phyloP scores from a whole-genome alignment of 2,888 invertebrate genomes.

The Heliconius hortense region DNA sequence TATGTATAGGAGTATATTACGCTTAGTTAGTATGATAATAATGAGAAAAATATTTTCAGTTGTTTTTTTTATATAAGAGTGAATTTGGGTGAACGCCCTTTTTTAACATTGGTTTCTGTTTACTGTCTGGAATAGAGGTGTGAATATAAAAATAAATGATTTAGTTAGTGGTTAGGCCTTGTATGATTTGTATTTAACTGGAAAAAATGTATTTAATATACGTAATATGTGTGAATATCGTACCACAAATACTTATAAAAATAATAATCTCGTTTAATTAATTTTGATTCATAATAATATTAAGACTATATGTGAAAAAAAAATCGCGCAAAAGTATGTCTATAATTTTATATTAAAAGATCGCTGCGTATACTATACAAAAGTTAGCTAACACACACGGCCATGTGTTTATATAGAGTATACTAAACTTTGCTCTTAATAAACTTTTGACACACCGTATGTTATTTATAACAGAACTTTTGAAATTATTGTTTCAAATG shows the following conservation, averaged over 20 bases:
- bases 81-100: too few relatives aligned
- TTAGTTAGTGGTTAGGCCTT: too few relatives aligned
- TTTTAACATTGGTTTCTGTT: too few relatives aligned
- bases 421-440: constrained; percentile 11
- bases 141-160: too few relatives aligned
- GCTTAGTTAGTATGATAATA: neutral
- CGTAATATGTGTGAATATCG: too few relatives aligned
- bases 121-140: too few relatives aligned
- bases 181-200: too few relatives aligned
- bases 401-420: neutral
- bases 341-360: neutral
- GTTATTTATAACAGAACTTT: constrained; percentile 8
- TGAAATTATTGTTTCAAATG: constrained; percentile 8
- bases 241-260: too few relatives aligned
- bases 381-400: neutral
- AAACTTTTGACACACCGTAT: constrained; percentile 11
- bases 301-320: neutral
- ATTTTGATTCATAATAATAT: neutral
- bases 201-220: too few relatives aligned
- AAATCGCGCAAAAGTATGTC: neutral
- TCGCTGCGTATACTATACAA: neutral
- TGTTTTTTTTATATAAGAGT: too few relatives aligned
- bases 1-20: neutral
- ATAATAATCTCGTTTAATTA: neutral
- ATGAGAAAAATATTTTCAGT: neutral